phyloP scores from a whole-genome alignment of 1,140 invertebrate genomes.

The Colletes latitarsis region DNA sequence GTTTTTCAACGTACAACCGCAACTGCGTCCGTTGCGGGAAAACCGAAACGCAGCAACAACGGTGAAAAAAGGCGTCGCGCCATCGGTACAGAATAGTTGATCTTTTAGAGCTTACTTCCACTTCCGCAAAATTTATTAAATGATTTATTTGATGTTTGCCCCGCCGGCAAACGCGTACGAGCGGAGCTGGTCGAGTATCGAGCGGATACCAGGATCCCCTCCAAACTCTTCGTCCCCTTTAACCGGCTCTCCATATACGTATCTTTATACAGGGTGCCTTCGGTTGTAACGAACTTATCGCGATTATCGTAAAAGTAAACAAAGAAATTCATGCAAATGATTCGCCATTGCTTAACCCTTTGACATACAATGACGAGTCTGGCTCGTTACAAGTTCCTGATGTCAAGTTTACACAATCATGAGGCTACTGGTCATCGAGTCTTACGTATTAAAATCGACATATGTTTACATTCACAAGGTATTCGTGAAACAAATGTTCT shows the following conservation, averaged over 20 bases:
- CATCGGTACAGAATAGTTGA: conserved; percentile 52
- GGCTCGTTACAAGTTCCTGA: too few relatives aligned
- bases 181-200: conserved; percentile 35
- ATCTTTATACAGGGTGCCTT: background rate
- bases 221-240: conserved; percentile 45
- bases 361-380: too few relatives aligned
- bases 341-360: too few relatives aligned
- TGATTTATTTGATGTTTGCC: conserved; percentile 75
- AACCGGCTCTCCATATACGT: background rate
- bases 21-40: background rate
- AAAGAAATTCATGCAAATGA: too few relatives aligned
- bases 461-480: too few relatives aligned
- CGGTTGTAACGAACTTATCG: background rate
- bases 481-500: too few relatives aligned
- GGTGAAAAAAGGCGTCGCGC: conserved; percentile 21
- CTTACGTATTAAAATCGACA: too few relatives aligned
- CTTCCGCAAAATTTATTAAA: conserved; percentile 67
- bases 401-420: too few relatives aligned
- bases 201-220: conserved; percentile 26
- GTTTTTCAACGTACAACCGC: background rate
- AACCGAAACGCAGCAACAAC: background rate
- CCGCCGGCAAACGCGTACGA: conserved; percentile 26
- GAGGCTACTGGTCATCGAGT: too few relatives aligned
- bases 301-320: too few relatives aligned
- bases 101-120: conserved; percentile 69